phyloP scores from a whole-genome alignment of 2,113 vertebrate genomes.

The Lepus americanus region DNA sequence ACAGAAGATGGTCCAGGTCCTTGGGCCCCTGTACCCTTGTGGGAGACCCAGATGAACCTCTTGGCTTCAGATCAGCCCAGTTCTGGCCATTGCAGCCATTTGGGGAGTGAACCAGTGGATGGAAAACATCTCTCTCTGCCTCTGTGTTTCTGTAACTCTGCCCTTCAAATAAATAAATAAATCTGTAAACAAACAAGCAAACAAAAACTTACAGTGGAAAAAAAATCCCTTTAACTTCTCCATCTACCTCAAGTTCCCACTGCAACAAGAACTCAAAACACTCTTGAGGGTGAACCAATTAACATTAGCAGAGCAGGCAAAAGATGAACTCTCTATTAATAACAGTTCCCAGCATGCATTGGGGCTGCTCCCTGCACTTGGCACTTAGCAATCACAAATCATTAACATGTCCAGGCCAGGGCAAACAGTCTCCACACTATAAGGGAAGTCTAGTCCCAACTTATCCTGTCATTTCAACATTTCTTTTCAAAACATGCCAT shows the following conservation, averaged over 20 bases:
- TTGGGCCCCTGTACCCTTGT: too few species aligned
- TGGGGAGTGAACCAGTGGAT: too few species aligned
- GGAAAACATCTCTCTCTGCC: too few species aligned
- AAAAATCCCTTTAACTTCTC: not conserved
- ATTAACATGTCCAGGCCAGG: constrained; percentile 45
- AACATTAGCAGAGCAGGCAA: constrained; percentile 33
- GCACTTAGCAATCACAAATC: constrained; percentile 18
- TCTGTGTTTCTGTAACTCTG: too few species aligned
- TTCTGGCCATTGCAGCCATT: too few species aligned
- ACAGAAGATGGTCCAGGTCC: too few species aligned
- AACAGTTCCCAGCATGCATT: not conserved
- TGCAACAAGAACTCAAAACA: not conserved
- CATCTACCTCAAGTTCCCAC: constrained; percentile 32
- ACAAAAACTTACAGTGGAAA: not conserved
- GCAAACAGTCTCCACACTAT: constrained; percentile 30
- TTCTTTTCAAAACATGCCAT: constrained; percentile 23
- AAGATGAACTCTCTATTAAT: not conserved
- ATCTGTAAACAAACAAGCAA: not conserved
- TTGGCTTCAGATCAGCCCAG: too few species aligned
- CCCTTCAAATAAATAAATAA: too few species aligned
- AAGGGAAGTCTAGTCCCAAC: constrained; percentile 55
- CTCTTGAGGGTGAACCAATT: not conserved
- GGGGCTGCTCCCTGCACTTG: not conserved
- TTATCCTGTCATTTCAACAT: constrained; percentile 41
- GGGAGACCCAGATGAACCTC: too few species aligned